Percentiles rank a stretch among this genome's conserved stretches.
Evolutionary conservation across 2,888 invertebrate species (phyloP).

Genomic region (Hydrotaea cyrtoneurina): DNA sequence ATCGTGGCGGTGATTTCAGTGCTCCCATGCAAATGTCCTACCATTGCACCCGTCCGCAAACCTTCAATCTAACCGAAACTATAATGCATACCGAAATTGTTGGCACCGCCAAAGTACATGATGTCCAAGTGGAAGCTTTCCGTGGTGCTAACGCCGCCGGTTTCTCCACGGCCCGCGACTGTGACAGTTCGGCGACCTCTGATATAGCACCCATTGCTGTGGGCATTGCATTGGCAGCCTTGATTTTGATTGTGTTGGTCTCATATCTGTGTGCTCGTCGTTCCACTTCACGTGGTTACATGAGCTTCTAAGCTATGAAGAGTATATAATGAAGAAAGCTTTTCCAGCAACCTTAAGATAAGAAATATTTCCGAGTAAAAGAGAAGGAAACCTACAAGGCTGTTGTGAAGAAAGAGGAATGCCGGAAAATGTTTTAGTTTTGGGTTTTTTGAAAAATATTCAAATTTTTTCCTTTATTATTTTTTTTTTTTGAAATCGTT

Average conservation of each 20-base stretch:
- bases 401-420: too few species aligned
- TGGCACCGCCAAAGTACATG: conserved; percentile 83
- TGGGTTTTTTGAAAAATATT: background rate
- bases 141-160: conserved; percentile 81
- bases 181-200: conserved; percentile 87
- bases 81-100: conserved; percentile 69
- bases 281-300: conserved; percentile 91
- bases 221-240: conserved; percentile 93
- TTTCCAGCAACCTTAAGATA: too few species aligned
- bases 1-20: conserved; percentile 82
- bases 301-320: conserved; percentile 86
- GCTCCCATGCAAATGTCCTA: conserved; percentile 87
- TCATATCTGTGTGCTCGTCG: conserved; percentile 96
- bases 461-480: too few species aligned
- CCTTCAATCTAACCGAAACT: conserved; percentile 82
- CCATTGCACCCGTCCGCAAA: conserved; percentile 85
- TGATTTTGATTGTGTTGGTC: conserved; percentile 94
- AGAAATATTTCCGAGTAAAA: too few species aligned
- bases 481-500: background rate
- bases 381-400: too few species aligned
- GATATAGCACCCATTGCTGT: conserved; percentile 98
- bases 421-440: background rate
- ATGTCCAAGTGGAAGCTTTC: conserved; percentile 90
- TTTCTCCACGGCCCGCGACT: conserved; percentile 88
- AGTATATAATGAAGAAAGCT: background rate